These are phyloP conservation scores for Indicator indicator DNA, from an alignment of 2,113 vertebrate species.

Conservation along the genomic window DNA sequence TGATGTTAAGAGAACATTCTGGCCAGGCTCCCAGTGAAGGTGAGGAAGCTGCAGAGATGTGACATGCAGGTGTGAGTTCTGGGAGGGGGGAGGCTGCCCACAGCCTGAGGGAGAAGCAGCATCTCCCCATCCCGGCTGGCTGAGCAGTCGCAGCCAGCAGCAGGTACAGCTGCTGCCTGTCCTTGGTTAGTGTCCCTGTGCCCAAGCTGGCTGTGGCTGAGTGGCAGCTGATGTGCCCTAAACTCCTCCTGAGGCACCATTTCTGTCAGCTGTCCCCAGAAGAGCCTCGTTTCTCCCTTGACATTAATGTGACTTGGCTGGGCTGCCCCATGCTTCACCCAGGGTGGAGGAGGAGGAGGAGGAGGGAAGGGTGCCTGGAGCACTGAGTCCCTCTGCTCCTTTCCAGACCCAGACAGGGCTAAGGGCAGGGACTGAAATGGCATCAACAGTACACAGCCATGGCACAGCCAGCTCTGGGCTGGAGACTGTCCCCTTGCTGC, in stretches of 20 bases:
- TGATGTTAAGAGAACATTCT: neutral
- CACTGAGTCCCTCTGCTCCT: neutral
- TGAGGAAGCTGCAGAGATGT: neutral
- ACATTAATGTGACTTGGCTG: neutral
- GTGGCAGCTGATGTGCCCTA: neutral
- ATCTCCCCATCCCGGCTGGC: neutral
- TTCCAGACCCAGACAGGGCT: neutral
- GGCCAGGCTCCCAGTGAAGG: neutral
- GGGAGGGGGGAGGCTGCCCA: neutral
- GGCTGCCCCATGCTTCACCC: neutral
- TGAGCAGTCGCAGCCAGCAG: neutral
- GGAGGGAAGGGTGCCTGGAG: neutral
- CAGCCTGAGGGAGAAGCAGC: neutral
- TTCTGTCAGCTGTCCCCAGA: neutral
- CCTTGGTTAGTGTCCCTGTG: neutral
- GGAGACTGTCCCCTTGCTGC: neutral
- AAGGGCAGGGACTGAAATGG: neutral
- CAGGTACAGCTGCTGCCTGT: slow-evolving; percentile 3
- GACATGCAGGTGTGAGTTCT: neutral
- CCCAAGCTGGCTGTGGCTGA: neutral
- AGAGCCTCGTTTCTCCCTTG: neutral
- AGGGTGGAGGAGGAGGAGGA: neutral
- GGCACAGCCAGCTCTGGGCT: neutral
- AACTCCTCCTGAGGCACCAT: neutral
- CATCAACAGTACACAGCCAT: neutral